Conservation (phyloP, 2,113 vertebrate species). For the Brienomyrus brachyistius region DNA sequence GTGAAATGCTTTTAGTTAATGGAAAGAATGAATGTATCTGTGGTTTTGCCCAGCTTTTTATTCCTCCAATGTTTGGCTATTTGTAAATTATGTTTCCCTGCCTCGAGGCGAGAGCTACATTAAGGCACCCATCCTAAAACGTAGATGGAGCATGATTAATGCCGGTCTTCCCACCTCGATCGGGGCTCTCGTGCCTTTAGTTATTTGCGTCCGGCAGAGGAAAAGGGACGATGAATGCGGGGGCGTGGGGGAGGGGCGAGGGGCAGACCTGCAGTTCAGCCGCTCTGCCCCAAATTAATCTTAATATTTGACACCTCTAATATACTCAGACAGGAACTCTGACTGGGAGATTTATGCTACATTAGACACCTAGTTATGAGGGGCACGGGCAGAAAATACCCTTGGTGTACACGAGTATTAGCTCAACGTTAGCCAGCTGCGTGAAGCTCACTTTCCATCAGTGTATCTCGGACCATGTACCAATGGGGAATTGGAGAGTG, state of each 20-base stretch:
- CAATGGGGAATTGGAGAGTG: background rate
- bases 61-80: constrained; percentile 50
- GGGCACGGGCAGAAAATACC: background rate
- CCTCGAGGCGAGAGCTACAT: constrained; percentile 38
- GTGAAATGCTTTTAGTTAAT: background rate
- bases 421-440: background rate
- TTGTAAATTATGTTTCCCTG: constrained; percentile 43
- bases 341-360: constrained; percentile 25
- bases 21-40: background rate
- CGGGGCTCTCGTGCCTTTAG: constrained; percentile 56
- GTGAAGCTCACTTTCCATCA: background rate
- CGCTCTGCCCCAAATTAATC: constrained; percentile 55
- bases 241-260: constrained; percentile 26
- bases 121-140: constrained; percentile 57
- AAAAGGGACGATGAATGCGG: constrained; percentile 20
- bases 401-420: background rate
- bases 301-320: constrained; percentile 63
- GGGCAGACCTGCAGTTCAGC: constrained; percentile 28
- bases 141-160: constrained; percentile 63
- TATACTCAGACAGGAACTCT: constrained; percentile 40
- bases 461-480: background rate
- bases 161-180: constrained; percentile 44
- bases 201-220: constrained; percentile 41
- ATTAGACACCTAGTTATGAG: background rate
- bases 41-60: constrained; percentile 20